Conservation (phyloP, 1,140 invertebrate species). For the Drosophila tani region DNA sequence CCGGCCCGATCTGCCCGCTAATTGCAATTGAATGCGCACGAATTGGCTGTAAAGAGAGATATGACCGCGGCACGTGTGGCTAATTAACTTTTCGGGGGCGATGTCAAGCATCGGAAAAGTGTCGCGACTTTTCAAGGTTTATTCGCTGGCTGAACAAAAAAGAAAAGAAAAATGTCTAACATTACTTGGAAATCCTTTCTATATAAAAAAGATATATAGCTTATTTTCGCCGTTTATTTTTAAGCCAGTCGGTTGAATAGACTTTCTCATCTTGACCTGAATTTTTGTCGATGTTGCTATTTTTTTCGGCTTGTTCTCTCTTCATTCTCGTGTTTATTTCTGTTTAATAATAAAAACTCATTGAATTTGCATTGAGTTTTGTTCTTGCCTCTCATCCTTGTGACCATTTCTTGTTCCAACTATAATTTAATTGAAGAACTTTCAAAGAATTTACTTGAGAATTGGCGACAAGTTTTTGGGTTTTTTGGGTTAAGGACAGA, state of each 20-base stretch:
- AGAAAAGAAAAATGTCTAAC: slow-evolving; percentile 9
- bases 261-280: slow-evolving; percentile 53
- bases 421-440: slow-evolving; percentile 47
- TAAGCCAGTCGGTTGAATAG: slow-evolving; percentile 41
- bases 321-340: slow-evolving; percentile 24
- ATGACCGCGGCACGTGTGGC: slow-evolving; percentile 36
- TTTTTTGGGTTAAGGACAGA: slow-evolving; percentile 42
- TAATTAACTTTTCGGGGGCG: slow-evolving; percentile 37
- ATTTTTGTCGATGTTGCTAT: slow-evolving; percentile 38
- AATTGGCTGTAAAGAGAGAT: slow-evolving; percentile 32
- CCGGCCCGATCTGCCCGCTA: slow-evolving; percentile 5
- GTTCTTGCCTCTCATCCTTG: slow-evolving; percentile 29
- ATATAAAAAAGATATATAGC: slow-evolving; percentile 14
- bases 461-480: slow-evolving; percentile 4
- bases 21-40: slow-evolving; percentile 41
- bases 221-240: slow-evolving; percentile 34
- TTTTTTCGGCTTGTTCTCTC: slow-evolving; percentile 6
- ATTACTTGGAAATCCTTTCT: slow-evolving; percentile 39
- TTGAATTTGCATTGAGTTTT: slow-evolving; percentile 31
- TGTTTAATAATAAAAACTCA: slow-evolving; percentile 36
- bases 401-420: slow-evolving; percentile 32
- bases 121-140: slow-evolving; percentile 33
- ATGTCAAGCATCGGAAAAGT: slow-evolving; percentile 23
- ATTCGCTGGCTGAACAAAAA: neutral
- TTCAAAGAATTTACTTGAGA: slow-evolving; percentile 15